A percentile compares a stretch with the other conserved stretches of the same genome.
Conservation (phyloP, 37 sponge, comb jelly and placozoan genomes). For the Mnemiopsis leidyi region DNA sequence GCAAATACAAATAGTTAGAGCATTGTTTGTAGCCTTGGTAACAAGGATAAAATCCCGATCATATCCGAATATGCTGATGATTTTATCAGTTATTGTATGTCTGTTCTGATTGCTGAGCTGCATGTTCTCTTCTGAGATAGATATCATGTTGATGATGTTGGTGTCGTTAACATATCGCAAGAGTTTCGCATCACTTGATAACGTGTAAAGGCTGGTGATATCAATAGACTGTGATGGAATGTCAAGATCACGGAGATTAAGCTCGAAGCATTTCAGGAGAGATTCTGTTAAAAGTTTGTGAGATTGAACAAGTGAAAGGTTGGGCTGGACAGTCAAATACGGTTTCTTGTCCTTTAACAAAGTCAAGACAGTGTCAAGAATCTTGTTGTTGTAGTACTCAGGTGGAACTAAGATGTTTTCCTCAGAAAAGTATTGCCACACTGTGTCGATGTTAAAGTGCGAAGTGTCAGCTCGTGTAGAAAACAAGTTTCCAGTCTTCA, state of each 20-base stretch:
- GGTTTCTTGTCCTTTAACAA: constrained; percentile 20
- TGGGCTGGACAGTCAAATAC: constrained; percentile 17
- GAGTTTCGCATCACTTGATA: background rate
- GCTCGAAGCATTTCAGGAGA: constrained; percentile 39
- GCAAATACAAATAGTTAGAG: constrained; percentile 32
- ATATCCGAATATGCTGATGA: background rate
- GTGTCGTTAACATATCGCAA: background rate
- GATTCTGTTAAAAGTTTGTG: constrained; percentile 44
- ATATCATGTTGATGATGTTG: background rate
- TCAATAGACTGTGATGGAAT: background rate
- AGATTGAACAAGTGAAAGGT: constrained; percentile 22
- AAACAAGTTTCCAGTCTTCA: constrained; percentile 30
- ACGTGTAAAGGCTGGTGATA: background rate
- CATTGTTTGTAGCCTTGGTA: background rate
- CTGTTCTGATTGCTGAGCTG: background rate
- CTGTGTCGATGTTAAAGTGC: constrained; percentile 58
- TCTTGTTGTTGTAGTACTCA: constrained; percentile 47
- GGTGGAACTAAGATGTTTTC: constrained; percentile 19
- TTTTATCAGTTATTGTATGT: background rate
- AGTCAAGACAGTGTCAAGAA: constrained; percentile 1
- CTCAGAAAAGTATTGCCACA: constrained; percentile 49
- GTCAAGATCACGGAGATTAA: background rate
- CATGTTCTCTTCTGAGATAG: background rate
- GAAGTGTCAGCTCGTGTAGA: constrained; percentile 46
- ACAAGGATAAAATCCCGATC: constrained; percentile 27